Percentiles rank a stretch among this genome's conserved stretches.
phyloP scores from a whole-genome alignment of 2,113 vertebrate species.

The Nycticryphes semicollaris region DNA sequence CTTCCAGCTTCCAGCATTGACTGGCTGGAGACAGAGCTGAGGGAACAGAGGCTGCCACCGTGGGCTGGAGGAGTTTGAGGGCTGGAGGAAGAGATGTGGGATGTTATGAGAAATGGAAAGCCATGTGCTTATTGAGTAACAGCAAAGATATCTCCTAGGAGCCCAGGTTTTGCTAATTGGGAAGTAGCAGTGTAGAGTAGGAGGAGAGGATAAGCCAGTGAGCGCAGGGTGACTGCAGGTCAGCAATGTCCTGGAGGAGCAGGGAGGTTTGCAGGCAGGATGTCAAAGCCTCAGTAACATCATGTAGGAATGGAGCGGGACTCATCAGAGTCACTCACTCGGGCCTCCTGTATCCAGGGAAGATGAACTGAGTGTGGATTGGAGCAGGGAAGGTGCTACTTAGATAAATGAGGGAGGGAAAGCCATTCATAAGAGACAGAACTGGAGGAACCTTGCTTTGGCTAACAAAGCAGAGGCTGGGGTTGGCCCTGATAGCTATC shows the following conservation, averaged over 20 bases:
- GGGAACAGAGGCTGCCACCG: not conserved
- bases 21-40: not conserved
- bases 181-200: not conserved
- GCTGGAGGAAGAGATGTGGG: not conserved
- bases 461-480: not conserved
- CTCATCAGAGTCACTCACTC: accelerated
- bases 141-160: not conserved
- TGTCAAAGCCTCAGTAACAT: not conserved
- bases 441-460: not conserved
- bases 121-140: not conserved
- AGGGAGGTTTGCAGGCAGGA: not conserved
- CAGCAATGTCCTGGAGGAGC: not conserved
- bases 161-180: not conserved
- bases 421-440: not conserved
- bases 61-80: not conserved
- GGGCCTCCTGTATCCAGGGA: not conserved
- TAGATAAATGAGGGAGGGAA: not conserved
- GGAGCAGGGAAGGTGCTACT: not conserved
- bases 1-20: not conserved
- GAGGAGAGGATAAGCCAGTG: not conserved
- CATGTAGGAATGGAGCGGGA: not conserved
- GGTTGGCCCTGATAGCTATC: not conserved
- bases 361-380: not conserved
- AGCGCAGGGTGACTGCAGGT: not conserved
- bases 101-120: not conserved